These are phyloP conservation scores for rabbit (Oryctolagus cuniculus) DNA, from an alignment of 2,113 vertebrate genomes.

Conservation along the genomic window DNA sequence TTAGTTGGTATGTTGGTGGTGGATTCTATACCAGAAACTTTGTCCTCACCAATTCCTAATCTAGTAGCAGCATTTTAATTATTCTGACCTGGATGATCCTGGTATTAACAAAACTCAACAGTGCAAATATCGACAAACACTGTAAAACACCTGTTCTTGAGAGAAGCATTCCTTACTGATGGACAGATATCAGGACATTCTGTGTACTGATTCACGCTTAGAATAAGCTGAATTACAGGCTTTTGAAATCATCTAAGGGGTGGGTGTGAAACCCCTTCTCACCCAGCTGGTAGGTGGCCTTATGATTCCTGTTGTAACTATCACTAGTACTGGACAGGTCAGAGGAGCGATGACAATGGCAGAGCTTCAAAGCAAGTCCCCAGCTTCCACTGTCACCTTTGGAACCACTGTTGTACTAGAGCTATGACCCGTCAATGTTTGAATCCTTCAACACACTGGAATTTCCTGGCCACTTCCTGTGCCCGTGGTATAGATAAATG, in stretches of 20 bases:
- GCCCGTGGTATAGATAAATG: neutral
- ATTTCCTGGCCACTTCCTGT: neutral
- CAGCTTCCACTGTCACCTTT: neutral
- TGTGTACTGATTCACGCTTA: neutral
- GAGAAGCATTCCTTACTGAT: neutral
- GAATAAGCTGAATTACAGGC: neutral
- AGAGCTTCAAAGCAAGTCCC: neutral
- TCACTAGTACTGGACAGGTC: neutral
- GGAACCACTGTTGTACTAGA: neutral
- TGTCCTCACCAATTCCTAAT: neutral
- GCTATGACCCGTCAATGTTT: neutral
- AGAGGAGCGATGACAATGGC: neutral
- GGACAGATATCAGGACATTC: neutral
- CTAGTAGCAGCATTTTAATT: slow-evolving; percentile 4
- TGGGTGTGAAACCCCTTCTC: neutral
- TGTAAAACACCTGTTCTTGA: neutral
- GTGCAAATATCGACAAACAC: neutral
- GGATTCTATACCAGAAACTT: neutral
- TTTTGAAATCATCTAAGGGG: neutral
- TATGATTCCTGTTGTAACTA: neutral
- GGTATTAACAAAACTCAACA: slow-evolving; percentile 3
- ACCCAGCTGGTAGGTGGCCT: neutral
- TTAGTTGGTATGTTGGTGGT: neutral
- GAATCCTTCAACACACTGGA: too few relatives aligned
- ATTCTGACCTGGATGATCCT: neutral